These are phyloP conservation scores for Himalopsyche phryganea DNA, from an alignment of 1,140 invertebrate genomes.

Conservation along the genomic window DNA sequence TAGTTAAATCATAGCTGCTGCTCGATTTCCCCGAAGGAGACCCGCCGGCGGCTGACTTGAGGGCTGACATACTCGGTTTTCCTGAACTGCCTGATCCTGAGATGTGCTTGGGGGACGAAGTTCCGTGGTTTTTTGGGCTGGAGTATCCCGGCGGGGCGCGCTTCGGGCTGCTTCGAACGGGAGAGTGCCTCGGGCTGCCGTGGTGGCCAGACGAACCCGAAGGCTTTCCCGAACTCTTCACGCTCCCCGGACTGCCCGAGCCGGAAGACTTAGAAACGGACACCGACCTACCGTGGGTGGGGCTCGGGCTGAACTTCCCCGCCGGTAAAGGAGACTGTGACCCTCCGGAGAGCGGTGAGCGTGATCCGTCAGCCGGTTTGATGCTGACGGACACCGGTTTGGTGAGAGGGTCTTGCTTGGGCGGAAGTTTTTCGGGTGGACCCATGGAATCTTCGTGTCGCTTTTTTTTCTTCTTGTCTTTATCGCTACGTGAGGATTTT, in stretches of 20 bases:
- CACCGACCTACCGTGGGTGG: slow-evolving; percentile 60
- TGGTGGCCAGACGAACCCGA: slow-evolving; percentile 57
- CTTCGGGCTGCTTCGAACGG: slow-evolving; percentile 74
- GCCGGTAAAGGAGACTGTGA: slow-evolving; percentile 62
- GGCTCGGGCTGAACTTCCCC: slow-evolving; percentile 66
- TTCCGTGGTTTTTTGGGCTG: slow-evolving; percentile 64
- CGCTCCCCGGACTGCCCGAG: slow-evolving; percentile 59
- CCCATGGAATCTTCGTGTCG: slow-evolving; percentile 80
- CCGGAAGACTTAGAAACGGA: slow-evolving; percentile 52
- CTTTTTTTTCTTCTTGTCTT: slow-evolving; percentile 75
- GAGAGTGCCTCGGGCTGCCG: slow-evolving; percentile 70
- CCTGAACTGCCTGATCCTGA: slow-evolving; percentile 65
- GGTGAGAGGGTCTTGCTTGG: slow-evolving; percentile 66
- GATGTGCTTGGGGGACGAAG: slow-evolving; percentile 73
- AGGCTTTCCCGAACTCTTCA: slow-evolving; percentile 54
- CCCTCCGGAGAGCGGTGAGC: slow-evolving; percentile 56
- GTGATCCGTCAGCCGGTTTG: slow-evolving; percentile 66
- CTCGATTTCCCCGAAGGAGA: slow-evolving; percentile 49
- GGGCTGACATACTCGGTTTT: slow-evolving; percentile 82
- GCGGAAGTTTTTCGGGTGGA: slow-evolving; percentile 74
- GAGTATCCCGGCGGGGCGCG: slow-evolving; percentile 59
- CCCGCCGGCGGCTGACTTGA: slow-evolving; percentile 73
- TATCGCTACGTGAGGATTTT: slow-evolving; percentile 44
- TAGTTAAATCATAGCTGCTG: slow-evolving; percentile 45
- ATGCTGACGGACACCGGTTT: slow-evolving; percentile 73